Percentiles rank a stretch among this genome's conserved stretches.
These are phyloP conservation scores for Phacellophora camtschatica DNA, from an alignment of 30 jellyfish, hydroid and myxozoan genomes.

Conservation along the genomic window DNA sequence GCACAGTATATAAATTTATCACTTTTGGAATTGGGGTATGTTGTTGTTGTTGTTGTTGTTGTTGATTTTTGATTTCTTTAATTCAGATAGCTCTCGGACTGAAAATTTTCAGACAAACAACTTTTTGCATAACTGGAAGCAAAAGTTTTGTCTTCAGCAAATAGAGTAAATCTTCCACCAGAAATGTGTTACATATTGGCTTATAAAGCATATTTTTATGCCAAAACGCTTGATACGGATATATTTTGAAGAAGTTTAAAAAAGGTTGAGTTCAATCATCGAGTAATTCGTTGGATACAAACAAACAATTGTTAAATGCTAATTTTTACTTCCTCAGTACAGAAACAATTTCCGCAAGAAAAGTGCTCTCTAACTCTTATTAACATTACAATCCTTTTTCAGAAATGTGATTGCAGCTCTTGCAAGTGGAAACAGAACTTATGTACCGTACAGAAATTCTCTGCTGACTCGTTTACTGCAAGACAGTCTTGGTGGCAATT, in stretches of 20 bases:
- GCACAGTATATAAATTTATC: slow-evolving; percentile 74
- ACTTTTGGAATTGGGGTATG: slow-evolving; percentile 86
- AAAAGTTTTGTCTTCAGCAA: too few species aligned
- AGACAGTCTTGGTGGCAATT: slow-evolving; percentile 97
- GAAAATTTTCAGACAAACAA: background rate
- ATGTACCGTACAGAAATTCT: slow-evolving; percentile 92
- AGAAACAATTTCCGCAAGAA: background rate
- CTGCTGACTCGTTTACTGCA: slow-evolving; percentile 88
- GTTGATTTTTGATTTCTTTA: background rate
- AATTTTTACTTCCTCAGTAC: background rate
- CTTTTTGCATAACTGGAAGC: too few species aligned
- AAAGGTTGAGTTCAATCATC: too few species aligned
- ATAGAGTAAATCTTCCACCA: too few species aligned
- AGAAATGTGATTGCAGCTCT: slow-evolving; percentile 94
- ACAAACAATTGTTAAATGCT: background rate
- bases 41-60: background rate
- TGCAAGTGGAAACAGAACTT: slow-evolving; percentile 78
- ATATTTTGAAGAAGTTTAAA: too few species aligned
- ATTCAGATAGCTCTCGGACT: background rate
- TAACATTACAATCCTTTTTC: background rate
- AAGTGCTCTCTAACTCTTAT: background rate
- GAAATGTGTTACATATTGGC: too few species aligned
- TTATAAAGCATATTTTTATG: too few species aligned
- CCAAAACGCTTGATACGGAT: too few species aligned
- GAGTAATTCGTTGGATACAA: too few species aligned